Evolutionary conservation across 2,113 vertebrate species (phyloP).

Genomic region (Gymnarchus niloticus): DNA sequence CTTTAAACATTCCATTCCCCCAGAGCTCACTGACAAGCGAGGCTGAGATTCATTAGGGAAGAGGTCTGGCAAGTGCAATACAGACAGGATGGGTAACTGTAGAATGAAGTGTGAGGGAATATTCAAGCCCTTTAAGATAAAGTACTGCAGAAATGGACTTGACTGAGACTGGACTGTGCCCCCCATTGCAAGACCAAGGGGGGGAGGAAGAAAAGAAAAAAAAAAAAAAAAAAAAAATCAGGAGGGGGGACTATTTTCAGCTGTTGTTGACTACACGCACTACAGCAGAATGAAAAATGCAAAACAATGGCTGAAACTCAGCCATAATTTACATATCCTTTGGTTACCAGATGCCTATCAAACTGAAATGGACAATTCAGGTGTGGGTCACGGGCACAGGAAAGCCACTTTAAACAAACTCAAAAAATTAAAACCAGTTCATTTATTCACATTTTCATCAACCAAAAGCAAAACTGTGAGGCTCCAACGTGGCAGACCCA

Average conservation of each 20-base stretch:
- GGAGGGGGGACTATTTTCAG: too few species aligned
- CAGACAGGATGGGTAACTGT: not conserved
- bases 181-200: too few species aligned
- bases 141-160: not conserved
- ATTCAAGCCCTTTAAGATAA: not conserved
- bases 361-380: not conserved
- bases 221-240: too few species aligned
- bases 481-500: too few species aligned
- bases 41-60: slow-evolving; percentile 39
- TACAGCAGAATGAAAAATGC: not conserved
- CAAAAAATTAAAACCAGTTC: too few species aligned
- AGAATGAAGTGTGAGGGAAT: not conserved
- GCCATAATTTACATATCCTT: not conserved
- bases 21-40: slow-evolving; percentile 39
- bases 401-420: too few species aligned
- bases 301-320: not conserved
- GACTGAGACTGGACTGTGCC: not conserved
- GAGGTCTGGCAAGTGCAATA: not conserved
- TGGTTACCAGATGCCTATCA: not conserved
- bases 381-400: not conserved
- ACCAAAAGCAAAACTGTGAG: too few species aligned
- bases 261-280: too few species aligned
- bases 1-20: slow-evolving; percentile 31
- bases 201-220: too few species aligned
- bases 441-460: too few species aligned